Conservation (phyloP, 1,140 invertebrate genomes). For the Lasioglossum albipes region DNA sequence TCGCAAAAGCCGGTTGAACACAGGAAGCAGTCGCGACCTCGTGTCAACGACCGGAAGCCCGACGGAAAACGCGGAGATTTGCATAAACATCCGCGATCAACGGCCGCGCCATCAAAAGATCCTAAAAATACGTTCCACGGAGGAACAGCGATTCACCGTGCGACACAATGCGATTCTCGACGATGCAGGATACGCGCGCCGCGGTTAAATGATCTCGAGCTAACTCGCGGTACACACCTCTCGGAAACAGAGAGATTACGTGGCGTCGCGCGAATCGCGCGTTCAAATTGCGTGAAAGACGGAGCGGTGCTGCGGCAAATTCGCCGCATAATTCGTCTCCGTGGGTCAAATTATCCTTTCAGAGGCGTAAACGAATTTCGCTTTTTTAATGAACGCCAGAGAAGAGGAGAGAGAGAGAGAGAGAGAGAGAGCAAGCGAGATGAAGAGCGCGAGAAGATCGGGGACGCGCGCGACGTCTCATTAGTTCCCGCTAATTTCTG, state of each 20-base stretch:
- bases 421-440: too few species aligned
- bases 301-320: not conserved
- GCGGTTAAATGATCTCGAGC: not conserved
- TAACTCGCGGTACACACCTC: not conserved
- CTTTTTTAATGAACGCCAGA: not conserved
- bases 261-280: not conserved
- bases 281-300: not conserved
- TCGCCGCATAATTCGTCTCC: not conserved
- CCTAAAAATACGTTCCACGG: too few species aligned
- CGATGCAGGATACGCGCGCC: not conserved
- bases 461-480: not conserved
- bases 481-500: constrained; percentile 32
- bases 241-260: not conserved
- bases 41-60: too few species aligned
- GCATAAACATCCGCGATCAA: too few species aligned
- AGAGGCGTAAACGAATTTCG: not conserved
- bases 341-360: not conserved
- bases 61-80: too few species aligned
- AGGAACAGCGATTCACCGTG: not conserved
- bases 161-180: not conserved
- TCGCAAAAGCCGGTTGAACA: too few species aligned
- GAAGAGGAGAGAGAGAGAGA: too few species aligned
- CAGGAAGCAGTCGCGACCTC: too few species aligned
- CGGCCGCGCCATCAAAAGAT: too few species aligned
- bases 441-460: too few species aligned